Base-by-base conservation (phyloP, 2,888 invertebrate species). In the Protophormia terraenovae region DNA sequence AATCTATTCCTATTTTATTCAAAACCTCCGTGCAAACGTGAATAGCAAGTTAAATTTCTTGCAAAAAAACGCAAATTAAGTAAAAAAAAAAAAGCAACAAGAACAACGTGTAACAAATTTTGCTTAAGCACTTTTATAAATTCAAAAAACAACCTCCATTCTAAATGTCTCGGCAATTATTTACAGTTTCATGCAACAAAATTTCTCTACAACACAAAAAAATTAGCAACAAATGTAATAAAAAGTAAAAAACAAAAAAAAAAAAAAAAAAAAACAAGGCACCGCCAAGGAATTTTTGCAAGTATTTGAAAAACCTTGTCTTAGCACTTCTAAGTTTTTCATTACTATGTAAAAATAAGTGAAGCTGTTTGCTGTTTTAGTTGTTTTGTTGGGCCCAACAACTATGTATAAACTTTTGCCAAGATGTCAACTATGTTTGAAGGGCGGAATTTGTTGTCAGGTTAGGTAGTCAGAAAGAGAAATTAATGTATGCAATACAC, bases 321-420 rank as follows among this genome's bases (percentile, higher is more conserved):
- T 69, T 82, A 38, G 38, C 82, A 76, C 76, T 69, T 62, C 32
- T 64, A 76, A 41, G 69, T 69, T 62, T 76, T 82, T 29, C 69
- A 69, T 50, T 38, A 50, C 27, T 60, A n/a, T 32, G n/a, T n/a
- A n/a, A n/a, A n/a, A n/a, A n/a, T n/a, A 38, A 38, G 6, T 12
- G 10, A 0, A 32, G 7, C 6, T 47, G 55, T 7, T 67, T 10
- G 1, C n/a, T 2, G 2, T 47, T 47, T 47, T 64, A n/a, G 3
- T 66, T 32, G 3, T 45, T 38, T 38, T 62, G n/a, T 35, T 64
- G 41, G 29, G 41, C 16, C n/a, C 29, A 79, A n/a, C n/a, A n/a
- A 72, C 55, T 64, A 53, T 58, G 66, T 35, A 38, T 6, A 55
- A 58, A 66, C 66, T 50, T n/a, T 27, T 55, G 47, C 12, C 16